phyloP scores from a whole-genome alignment of 2,113 vertebrate genomes.

The Catharus fuscescens region DNA sequence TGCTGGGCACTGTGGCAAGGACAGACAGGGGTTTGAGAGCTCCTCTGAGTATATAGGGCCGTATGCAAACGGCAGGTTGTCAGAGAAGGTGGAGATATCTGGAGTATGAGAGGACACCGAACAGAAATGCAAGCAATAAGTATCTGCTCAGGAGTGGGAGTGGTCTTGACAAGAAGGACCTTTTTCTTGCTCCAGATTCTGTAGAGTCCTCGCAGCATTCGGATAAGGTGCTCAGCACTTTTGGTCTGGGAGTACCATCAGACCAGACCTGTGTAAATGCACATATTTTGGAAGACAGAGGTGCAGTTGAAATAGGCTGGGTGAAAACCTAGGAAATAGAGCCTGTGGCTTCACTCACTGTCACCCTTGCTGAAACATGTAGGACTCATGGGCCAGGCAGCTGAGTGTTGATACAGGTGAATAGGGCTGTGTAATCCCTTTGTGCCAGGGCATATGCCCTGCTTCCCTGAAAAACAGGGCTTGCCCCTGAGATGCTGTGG shows the following conservation, averaged over 20 bases:
- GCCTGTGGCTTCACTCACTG: not conserved
- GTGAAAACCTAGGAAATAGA: not conserved
- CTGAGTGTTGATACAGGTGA: not conserved
- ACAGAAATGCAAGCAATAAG: not conserved
- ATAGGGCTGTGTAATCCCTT: not conserved
- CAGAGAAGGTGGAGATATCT: not conserved
- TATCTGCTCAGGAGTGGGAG: not conserved
- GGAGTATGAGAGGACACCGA: not conserved
- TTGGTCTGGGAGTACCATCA: not conserved
- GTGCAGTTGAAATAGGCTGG: not conserved
- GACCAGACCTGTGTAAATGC: no score
- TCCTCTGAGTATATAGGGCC: no score
- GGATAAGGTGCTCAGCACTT: not conserved
- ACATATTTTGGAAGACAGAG: not conserved
- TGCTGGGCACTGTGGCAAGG: not conserved
- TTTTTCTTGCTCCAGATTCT: not conserved
- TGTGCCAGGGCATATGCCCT: not conserved
- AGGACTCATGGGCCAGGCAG: not conserved
- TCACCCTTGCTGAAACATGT: accelerated
- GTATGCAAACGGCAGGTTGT: not conserved
- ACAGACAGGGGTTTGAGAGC: no score
- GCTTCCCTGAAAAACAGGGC: not conserved
- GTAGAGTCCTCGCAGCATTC: no score
- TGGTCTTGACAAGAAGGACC: not conserved
- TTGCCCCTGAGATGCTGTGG: not conserved